These are phyloP conservation scores for Trachurus trachurus DNA, from an alignment of 2,797 vertebrate genomes.

Conservation along the genomic window DNA sequence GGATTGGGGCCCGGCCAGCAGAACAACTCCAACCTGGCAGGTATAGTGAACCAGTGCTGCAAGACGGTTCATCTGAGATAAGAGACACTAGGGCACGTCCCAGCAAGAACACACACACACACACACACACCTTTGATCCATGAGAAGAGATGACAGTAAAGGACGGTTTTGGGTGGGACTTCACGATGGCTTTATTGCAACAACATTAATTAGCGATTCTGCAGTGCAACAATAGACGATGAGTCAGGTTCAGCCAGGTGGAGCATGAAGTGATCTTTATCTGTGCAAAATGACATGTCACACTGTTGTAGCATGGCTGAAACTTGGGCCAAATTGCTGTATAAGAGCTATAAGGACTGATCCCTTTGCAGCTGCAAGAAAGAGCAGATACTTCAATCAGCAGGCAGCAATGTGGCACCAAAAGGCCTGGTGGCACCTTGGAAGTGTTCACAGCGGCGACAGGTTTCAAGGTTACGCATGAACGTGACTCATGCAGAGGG, in stretches of 20 bases:
- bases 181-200: not conserved
- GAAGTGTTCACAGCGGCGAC: constrained; percentile 1
- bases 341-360: constrained; percentile 42
- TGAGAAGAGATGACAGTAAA: constrained; percentile 41
- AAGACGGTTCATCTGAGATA: not conserved
- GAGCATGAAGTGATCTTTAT: not conserved
- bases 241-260: not conserved
- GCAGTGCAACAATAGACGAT: constrained; percentile 8
- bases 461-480: constrained; percentile 46
- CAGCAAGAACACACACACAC: constrained; percentile 11
- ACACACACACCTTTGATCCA: constrained; percentile 20
- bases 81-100: constrained; percentile 3
- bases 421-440: constrained; percentile 19
- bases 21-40: constrained; percentile 35
- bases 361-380: constrained; percentile 38
- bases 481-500: constrained; percentile 38
- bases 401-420: not conserved
- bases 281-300: not conserved
- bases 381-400: constrained; percentile 52
- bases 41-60: constrained; percentile 19
- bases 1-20: constrained; percentile 17
- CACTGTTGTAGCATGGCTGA: not conserved
- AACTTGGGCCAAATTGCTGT: constrained; percentile 33
- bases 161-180: constrained; percentile 35
- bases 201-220: not conserved